Conservation (phyloP, 2,113 vertebrate species). For the Lepisosteus oculatus region DNA sequence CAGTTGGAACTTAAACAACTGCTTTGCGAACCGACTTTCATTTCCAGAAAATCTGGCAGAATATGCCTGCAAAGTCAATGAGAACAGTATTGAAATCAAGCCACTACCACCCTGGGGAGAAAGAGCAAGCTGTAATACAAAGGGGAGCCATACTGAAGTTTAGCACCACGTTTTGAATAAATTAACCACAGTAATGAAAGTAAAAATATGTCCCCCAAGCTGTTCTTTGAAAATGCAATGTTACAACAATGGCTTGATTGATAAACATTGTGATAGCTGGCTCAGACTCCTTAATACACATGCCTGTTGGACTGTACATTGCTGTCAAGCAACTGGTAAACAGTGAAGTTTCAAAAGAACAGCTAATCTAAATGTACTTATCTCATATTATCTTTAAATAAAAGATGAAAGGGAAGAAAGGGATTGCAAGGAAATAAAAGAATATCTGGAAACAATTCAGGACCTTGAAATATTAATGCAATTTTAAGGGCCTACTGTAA, state of each 20-base stretch:
- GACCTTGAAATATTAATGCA: not conserved
- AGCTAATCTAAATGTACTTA: constrained; percentile 7
- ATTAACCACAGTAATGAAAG: no score
- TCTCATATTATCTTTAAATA: constrained; percentile 7
- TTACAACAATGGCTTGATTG: not conserved
- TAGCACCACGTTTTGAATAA: no score
- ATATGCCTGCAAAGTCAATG: no score
- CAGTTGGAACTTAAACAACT: no score
- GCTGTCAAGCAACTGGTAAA: not conserved
- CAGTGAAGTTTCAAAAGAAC: not conserved
- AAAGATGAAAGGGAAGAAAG: not conserved
- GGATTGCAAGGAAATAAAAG: constrained; percentile 6
- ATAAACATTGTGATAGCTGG: not conserved
- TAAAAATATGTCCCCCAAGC: constrained; percentile 1
- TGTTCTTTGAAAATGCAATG: not conserved
- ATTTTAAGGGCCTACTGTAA: no score
- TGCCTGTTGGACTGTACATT: not conserved
- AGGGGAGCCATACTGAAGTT: no score
- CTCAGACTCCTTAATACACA: not conserved
- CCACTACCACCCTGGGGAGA: no score
- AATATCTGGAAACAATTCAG: constrained; percentile 9
- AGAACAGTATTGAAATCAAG: no score
- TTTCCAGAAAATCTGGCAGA: no score
- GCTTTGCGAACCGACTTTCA: no score
- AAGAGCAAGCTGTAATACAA: no score